A percentile compares a stretch with the other conserved stretches of the same genome.
phyloP scores from a whole-genome alignment of 2,113 vertebrate genomes.

The Sinocyclocheilus rhinocerous region DNA sequence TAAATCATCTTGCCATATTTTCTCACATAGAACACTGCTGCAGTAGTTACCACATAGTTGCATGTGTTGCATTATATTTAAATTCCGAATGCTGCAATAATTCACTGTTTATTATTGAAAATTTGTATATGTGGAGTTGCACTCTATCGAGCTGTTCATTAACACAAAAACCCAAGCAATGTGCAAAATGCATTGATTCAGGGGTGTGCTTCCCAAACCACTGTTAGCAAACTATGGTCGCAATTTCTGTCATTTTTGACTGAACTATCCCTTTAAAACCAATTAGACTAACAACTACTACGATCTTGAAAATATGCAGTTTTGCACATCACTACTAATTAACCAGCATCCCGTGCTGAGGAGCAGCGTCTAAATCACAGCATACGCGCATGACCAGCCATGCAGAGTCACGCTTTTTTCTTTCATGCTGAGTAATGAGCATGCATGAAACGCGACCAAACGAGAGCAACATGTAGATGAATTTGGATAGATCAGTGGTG shows the following conservation, averaged over 20 bases:
- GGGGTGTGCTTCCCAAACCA: neutral
- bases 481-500: constrained; percentile 9
- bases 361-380: neutral
- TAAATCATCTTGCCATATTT: neutral
- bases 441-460: neutral
- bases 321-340: neutral
- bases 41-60: neutral
- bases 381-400: neutral
- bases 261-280: neutral
- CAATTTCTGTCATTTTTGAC: neutral
- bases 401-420: neutral
- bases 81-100: constrained; percentile 1
- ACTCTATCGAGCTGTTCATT: neutral
- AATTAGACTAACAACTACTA: neutral
- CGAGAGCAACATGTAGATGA: neutral
- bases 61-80: neutral
- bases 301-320: neutral
- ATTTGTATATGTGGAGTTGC: neutral
- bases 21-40: neutral
- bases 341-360: constrained; percentile 25
- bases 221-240: neutral
- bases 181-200: neutral
- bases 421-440: constrained; percentile 30
- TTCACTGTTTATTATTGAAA: neutral
- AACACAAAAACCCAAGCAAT: neutral